Evolutionary conservation across 2,797 vertebrate species (phyloP), one percentile per base, ranked within the genome.

Genomic region (Melanotaenia boesemani): DNA sequence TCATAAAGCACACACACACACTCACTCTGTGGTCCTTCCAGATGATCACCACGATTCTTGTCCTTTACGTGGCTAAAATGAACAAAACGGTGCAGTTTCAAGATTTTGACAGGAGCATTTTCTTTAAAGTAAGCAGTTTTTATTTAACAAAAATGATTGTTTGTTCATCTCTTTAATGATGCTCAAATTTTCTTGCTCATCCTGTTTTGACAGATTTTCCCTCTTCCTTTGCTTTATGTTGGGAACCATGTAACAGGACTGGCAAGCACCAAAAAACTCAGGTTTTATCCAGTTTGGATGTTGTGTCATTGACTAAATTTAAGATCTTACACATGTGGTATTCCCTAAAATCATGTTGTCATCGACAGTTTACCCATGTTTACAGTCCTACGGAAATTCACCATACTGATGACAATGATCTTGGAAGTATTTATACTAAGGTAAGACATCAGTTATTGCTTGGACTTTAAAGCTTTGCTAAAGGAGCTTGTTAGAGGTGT

Each of bases 361-460:
- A 91, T 91, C 87, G 67, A 71, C 95, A 99, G 97, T 85, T 94
- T 98, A 83, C 97, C 97, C n/a, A 98, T 99, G 96, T 98, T 98
- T 89, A 98, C 97, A 16, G 96, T 97, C 15, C 93, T 98, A 86
- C 93, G 97, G 81, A 98, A 98, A 88, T 99, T 99, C 93, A 95
- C 96, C 74, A 98, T 98, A 88, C 85, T 97, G 74, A 95, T 98
- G 85, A 99, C 96, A 24, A 95, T 98, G 89, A 87, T 97, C 16
- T 89, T 99, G 93, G 97, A 98, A 89, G 87, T 93, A 52, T 90
- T 95, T 82, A 81, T 98, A 74, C 91, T 98, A 34, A 93, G 96
- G 97, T 99, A 89, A 77, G 70, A 78, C 6, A 10, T 57, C 9
- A 48, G 46, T 48, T 48, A 9, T 50, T 50, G 20, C n/a, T 50